Percentiles rank a stretch among this genome's conserved stretches.
These are phyloP conservation scores for Megaceryle torquata DNA, from an alignment of 2,113 vertebrate species.

Conservation along the genomic window DNA sequence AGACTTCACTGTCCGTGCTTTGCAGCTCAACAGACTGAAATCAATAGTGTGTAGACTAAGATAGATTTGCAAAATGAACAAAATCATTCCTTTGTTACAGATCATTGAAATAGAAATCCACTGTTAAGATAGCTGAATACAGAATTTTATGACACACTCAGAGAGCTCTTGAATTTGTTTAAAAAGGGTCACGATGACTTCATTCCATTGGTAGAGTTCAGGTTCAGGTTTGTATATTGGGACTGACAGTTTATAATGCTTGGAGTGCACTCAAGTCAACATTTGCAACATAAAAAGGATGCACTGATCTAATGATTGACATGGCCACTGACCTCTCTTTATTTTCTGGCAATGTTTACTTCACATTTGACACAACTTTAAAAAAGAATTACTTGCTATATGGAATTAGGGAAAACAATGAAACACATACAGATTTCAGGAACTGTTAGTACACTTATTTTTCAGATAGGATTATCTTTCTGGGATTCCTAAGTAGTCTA, in stretches of 20 bases:
- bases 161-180: neutral
- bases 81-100: neutral
- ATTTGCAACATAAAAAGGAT: neutral
- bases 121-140: neutral
- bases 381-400: neutral
- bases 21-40: neutral
- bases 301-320: neutral
- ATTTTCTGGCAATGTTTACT: neutral
- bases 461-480: neutral
- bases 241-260: neutral
- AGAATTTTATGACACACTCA: neutral
- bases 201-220: neutral
- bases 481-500: neutral
- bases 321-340: neutral
- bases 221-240: neutral
- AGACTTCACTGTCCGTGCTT: neutral
- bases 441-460: neutral
- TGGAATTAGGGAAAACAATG: neutral
- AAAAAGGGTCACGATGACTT: neutral
- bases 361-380: neutral
- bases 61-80: neutral
- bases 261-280: neutral
- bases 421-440: neutral
- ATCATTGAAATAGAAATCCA: neutral
- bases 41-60: neutral